phyloP scores from a whole-genome alignment of 2,113 vertebrate species.

The Toxotes chatareus region DNA sequence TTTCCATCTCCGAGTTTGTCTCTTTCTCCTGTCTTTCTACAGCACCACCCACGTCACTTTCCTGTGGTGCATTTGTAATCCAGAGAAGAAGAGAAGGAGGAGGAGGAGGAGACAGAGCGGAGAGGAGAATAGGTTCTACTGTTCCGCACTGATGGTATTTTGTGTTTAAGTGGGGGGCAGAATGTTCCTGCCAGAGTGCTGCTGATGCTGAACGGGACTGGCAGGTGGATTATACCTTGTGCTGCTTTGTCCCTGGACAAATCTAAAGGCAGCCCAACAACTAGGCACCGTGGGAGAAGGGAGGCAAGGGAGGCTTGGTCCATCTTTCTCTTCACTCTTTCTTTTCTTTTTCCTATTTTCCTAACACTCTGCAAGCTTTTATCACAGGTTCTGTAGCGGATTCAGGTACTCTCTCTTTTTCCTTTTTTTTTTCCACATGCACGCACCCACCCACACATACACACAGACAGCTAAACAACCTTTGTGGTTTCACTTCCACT shows the following conservation, averaged over 20 bases:
- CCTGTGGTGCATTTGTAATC: conserved; percentile 63
- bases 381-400: conserved; percentile 1
- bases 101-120: conserved; percentile 58
- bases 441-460: not conserved
- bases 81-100: conserved; percentile 56
- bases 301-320: conserved; percentile 47
- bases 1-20: conserved; percentile 37
- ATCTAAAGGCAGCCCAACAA: conserved; percentile 82
- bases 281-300: conserved; percentile 68
- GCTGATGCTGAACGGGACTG: conserved; percentile 81
- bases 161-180: conserved; percentile 83
- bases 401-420: not conserved
- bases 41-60: conserved; percentile 57
- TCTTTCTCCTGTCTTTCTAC: conserved; percentile 50
- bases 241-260: conserved; percentile 83
- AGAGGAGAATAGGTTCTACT: conserved; percentile 70
- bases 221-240: conserved; percentile 85
- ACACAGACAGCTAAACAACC: not conserved
- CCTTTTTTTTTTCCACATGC: conserved; percentile 2
- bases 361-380: conserved; percentile 13
- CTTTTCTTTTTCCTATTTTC: conserved; percentile 18
- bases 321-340: conserved; percentile 25
- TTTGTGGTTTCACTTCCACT: conserved; percentile 6
- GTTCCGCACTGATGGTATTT: conserved; percentile 83
- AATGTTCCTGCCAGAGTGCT: conserved; percentile 82